Percentiles rank a stretch among this genome's conserved stretches.
Evolutionary conservation across 2,113 vertebrate species (phyloP).

Genomic region (Ctenomys sociabilis): DNA sequence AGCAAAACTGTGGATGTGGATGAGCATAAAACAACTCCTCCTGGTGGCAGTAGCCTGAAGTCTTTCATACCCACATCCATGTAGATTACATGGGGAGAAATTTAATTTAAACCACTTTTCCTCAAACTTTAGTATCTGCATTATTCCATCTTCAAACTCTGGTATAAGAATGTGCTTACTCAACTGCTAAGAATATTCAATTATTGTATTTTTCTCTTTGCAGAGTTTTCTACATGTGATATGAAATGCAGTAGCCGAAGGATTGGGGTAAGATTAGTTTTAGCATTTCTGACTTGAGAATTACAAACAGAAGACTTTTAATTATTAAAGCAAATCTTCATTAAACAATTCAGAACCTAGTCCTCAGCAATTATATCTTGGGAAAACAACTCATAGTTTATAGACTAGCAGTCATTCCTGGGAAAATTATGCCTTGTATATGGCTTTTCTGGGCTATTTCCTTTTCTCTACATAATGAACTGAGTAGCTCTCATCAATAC

Average conservation of each 20-base stretch:
- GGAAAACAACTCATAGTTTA: constrained; percentile 12
- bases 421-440: background rate
- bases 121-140: background rate
- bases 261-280: constrained; percentile 82
- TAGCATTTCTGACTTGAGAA: constrained; percentile 16
- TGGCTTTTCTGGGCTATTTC: constrained; percentile 23
- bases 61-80: background rate
- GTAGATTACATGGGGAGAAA: background rate
- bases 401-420: background rate
- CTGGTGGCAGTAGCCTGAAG: background rate
- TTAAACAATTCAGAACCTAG: constrained; percentile 21
- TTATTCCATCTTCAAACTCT: background rate
- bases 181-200: constrained; percentile 26
- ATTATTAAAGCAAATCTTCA: constrained; percentile 3
- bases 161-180: background rate
- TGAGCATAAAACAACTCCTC: background rate
- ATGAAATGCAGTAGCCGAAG: constrained; percentile 52
- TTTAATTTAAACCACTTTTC: constrained; percentile 13
- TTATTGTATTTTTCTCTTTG: constrained; percentile 73
- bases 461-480: background rate
- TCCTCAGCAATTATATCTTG: background rate
- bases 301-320: background rate
- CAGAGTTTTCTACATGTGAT: constrained; percentile 70
- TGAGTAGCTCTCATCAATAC: background rate
- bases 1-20: background rate